Evolutionary conservation across 2,888 invertebrate genomes (phyloP), one percentile per base, ranked within the genome.

Genomic region (Autographa gamma): DNA sequence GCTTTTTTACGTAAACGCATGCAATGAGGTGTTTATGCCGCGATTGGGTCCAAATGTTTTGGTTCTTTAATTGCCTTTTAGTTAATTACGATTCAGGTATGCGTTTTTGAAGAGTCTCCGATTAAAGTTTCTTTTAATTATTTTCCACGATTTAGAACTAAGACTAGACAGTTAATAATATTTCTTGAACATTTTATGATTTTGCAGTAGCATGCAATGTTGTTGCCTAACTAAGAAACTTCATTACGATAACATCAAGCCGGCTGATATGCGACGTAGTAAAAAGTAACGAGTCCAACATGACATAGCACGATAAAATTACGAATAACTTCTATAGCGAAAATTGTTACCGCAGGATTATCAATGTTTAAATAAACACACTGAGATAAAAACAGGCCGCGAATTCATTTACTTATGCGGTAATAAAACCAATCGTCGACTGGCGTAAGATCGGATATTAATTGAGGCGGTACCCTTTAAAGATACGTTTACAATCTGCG

Each of bases 401-500:
- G 69, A 79, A 82, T 79, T 81, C 77, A 80, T 80, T 82, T 79
- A 76, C 76, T 77, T 81, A 79, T 76, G 73, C 78, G 72, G 78
- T 79, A 76, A 84, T 83, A 83, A 83, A 87, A 84, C 82, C 84
- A 84, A 87, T 83, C 81, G 77, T 74, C 79, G 82, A 79, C 80
- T 81, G 77, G 74, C 79, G 77, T 80, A 84, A 84, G 81, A 87
- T 85, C 84, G 79, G 82, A 80, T 86, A 85, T 90, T 89, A 90
- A 90, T 90, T 86, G 87, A 84, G 79, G 86, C 88, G 90, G 90
- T 88, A 81, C 84, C 85, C 80, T 88, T 88, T 87, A 80, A 83
- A 85, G 85, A 86, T 82, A 86, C 88, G 48, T 82, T 89, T 90
- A 90, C 86, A 89, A 91, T 90, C 90, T 90, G 91, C 86, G 84